These are phyloP conservation scores for Calameuta pallipes DNA, from an alignment of 2,888 invertebrate species.

Conservation along the genomic window DNA sequence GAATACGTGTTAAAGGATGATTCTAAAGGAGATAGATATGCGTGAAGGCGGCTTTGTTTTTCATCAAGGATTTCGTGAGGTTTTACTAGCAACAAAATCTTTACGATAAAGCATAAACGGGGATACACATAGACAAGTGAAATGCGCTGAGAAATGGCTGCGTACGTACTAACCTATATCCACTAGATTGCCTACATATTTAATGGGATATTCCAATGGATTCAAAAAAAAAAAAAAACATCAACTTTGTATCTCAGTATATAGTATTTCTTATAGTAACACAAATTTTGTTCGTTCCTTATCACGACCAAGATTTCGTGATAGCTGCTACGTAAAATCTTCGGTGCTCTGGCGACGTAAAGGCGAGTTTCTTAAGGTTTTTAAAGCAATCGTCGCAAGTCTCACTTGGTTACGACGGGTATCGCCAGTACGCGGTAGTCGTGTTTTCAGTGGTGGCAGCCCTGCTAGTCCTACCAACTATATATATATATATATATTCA, in stretches of 20 bases:
- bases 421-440: neutral
- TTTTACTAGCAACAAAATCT: constrained; percentile 2
- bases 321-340: neutral
- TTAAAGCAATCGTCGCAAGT: neutral
- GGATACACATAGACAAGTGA: neutral
- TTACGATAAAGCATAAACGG: constrained; percentile 4
- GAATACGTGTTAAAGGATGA: neutral
- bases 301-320: neutral
- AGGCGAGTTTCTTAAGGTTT: neutral
- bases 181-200: neutral
- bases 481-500: neutral
- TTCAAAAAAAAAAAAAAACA: neutral
- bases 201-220: neutral
- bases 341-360: neutral
- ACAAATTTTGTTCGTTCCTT: neutral
- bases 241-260: neutral
- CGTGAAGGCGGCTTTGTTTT: neutral
- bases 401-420: neutral
- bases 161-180: neutral
- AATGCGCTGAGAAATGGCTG: neutral
- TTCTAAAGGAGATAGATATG: neutral
- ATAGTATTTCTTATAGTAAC: neutral
- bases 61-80: neutral
- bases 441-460: neutral
- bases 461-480: neutral